Conservation (phyloP, 2,888 invertebrate species). For the Clivina fossor region DNA sequence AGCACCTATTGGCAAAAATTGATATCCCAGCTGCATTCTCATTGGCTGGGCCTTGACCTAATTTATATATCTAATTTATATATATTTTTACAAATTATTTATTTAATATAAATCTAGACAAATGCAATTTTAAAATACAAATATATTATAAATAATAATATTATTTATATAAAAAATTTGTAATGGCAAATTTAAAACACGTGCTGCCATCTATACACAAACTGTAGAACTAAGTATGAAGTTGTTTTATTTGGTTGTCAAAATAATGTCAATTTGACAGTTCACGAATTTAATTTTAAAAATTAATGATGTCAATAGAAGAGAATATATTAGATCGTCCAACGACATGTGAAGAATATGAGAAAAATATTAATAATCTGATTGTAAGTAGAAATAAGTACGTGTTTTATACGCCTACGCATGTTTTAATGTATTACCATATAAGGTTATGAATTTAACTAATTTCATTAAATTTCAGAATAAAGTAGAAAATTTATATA, state of each 20-base stretch:
- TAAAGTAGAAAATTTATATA: constrained; percentile 65
- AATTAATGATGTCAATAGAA: constrained; percentile 27
- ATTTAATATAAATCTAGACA: not conserved
- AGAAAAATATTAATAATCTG: constrained; percentile 27
- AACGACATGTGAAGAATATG: constrained; percentile 25
- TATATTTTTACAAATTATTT: constrained; percentile 1
- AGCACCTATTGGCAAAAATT: constrained; percentile 30
- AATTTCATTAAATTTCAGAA: constrained; percentile 59
- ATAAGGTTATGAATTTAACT: constrained; percentile 23
- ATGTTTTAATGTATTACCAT: constrained; percentile 22
- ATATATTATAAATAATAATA: not conserved
- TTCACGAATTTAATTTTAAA: constrained; percentile 14
- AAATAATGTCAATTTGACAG: constrained; percentile 32
- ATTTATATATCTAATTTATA: constrained; percentile 4
- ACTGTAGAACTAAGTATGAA: not conserved
- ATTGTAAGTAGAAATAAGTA: constrained; percentile 18
- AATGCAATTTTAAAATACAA: not conserved
- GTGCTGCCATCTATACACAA: constrained; percentile 13
- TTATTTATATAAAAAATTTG: not conserved
- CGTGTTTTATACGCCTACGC: constrained; percentile 22
- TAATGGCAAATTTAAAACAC: too few relatives aligned
- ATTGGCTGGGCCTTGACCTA: constrained; percentile 31
- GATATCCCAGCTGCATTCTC: constrained; percentile 14
- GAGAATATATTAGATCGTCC: constrained; percentile 22
- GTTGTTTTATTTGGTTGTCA: constrained; percentile 33